Evolutionary conservation across 1,140 invertebrate genomes (phyloP).

Genomic region (Phocides pigmalion): DNA sequence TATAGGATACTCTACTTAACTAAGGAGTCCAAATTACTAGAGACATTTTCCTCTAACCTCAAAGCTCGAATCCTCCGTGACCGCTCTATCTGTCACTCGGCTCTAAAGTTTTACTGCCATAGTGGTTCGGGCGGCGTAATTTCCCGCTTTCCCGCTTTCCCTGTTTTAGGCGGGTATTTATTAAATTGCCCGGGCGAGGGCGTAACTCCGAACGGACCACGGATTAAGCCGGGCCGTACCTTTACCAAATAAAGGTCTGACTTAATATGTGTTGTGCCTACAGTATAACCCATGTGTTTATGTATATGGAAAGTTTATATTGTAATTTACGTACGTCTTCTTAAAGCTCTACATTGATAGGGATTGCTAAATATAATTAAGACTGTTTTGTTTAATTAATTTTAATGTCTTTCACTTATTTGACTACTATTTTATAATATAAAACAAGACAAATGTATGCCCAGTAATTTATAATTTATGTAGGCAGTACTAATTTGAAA

Average conservation of each 20-base stretch:
- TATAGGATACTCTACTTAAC: constrained; percentile 7
- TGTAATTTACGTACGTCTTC: not conserved
- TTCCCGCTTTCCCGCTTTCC: constrained; percentile 31
- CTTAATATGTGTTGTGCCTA: constrained; percentile 45
- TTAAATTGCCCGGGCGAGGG: constrained; percentile 52
- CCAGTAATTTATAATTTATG: too few species aligned
- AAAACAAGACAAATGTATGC: too few species aligned
- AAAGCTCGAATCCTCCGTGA: constrained; percentile 3
- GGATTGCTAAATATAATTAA: not conserved
- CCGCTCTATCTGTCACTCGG: constrained; percentile 31
- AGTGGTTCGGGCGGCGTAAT: constrained; percentile 38
- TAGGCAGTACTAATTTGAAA: too few species aligned
- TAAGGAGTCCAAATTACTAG: constrained; percentile 7
- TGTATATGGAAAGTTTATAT: constrained; percentile 14
- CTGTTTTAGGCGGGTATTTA: constrained; percentile 51
- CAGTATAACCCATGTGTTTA: constrained; percentile 16
- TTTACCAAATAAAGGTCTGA: constrained; percentile 50
- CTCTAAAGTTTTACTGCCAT: constrained; percentile 36
- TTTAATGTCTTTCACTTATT: too few species aligned
- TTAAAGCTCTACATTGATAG: not conserved
- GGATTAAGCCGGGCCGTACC: constrained; percentile 43
- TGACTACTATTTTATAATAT: too few species aligned
- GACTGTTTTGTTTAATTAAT: too few species aligned
- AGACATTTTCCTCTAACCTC: constrained; percentile 13
- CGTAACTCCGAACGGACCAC: constrained; percentile 40